phyloP scores from a whole-genome alignment of 2,113 vertebrate species.

The Ceuthmochares aereus region DNA sequence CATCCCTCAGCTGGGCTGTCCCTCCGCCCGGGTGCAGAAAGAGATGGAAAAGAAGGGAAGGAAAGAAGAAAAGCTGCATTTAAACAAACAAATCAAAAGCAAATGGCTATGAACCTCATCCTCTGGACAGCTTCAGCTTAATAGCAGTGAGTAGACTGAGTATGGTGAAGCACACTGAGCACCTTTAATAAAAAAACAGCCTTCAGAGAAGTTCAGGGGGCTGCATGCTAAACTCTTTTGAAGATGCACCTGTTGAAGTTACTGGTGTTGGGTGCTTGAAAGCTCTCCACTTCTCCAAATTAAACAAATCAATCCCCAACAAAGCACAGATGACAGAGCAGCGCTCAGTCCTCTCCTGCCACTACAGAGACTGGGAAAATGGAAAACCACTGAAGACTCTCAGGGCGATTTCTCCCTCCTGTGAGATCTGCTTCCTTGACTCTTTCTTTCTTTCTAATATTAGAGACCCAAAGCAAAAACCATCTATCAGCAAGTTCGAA shows the following conservation, averaged over 20 bases:
- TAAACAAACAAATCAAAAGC: background rate
- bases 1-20: background rate
- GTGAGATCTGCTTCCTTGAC: background rate
- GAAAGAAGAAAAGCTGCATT: background rate
- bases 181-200: background rate
- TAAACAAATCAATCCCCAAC: background rate
- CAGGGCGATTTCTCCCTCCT: background rate
- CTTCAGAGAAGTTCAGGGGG: background rate
- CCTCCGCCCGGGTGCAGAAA: background rate
- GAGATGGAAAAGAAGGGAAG: background rate
- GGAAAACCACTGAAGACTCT: background rate
- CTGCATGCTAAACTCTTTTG: background rate
- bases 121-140: background rate
- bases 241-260: background rate
- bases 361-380: background rate
- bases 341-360: background rate
- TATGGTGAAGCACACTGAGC: background rate
- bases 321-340: accelerated
- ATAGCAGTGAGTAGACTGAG: background rate
- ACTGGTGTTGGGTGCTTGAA: background rate
- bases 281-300: background rate
- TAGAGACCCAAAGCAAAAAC: background rate
- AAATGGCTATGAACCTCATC: background rate
- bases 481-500: background rate
- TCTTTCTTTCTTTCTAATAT: background rate